These are phyloP conservation scores for Lethrus apterus DNA, from an alignment of 1,140 invertebrate species.

Conservation along the genomic window DNA sequence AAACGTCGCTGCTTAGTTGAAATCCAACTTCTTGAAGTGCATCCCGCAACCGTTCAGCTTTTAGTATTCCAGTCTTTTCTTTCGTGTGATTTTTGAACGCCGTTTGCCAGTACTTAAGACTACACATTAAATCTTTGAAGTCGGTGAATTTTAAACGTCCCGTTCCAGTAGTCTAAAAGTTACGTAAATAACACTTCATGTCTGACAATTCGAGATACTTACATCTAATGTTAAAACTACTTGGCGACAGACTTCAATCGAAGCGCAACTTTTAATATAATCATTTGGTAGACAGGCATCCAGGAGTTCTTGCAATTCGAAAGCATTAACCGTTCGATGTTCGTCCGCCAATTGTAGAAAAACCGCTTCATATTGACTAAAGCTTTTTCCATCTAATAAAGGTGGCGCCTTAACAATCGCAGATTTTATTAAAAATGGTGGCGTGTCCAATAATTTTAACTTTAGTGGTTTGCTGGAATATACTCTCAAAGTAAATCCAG, in stretches of 20 bases:
- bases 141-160: conserved; percentile 78
- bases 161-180: conserved; percentile 60
- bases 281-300: conserved; percentile 90
- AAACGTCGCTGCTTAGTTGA: conserved; percentile 73
- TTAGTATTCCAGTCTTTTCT: conserved; percentile 83
- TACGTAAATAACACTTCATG: neutral
- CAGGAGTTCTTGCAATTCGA: conserved; percentile 84
- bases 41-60: conserved; percentile 78
- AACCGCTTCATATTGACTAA: conserved; percentile 81
- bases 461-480: conserved; percentile 76
- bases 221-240: conserved; percentile 83
- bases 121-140: conserved; percentile 89
- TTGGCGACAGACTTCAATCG: conserved; percentile 84
- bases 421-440: conserved; percentile 62
- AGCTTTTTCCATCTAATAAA: conserved; percentile 60
- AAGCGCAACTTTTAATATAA: conserved; percentile 91
- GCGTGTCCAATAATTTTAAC: conserved; percentile 71
- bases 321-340: conserved; percentile 79
- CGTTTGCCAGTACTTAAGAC: conserved; percentile 83
- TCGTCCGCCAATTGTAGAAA: conserved; percentile 88
- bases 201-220: conserved; percentile 38
- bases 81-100: conserved; percentile 87
- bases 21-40: conserved; percentile 82
- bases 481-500: conserved; percentile 74
- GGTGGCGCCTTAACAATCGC: conserved; percentile 67